A percentile compares a stretch with the other conserved stretches of the same genome.
These are phyloP conservation scores for Oreochromis aureus DNA, from an alignment of 2,113 vertebrate genomes.

Conservation along the genomic window DNA sequence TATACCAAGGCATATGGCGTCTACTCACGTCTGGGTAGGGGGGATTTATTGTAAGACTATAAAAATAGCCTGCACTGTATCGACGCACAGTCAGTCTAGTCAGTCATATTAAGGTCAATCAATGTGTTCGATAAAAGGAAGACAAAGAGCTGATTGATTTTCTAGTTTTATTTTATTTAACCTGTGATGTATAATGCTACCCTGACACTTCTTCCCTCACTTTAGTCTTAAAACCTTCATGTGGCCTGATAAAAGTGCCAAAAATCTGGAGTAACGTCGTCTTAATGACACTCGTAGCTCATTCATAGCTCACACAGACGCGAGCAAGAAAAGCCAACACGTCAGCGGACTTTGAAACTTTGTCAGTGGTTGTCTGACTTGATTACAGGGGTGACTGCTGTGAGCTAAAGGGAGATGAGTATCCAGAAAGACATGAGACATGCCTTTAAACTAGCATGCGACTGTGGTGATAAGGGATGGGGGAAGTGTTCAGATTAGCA, in stretches of 20 bases:
- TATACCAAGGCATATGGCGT: not conserved
- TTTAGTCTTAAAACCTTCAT: not conserved
- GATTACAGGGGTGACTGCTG: not conserved
- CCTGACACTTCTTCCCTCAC: not conserved
- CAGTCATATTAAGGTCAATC: not conserved
- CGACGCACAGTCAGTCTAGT: not conserved
- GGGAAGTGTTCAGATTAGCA: not conserved
- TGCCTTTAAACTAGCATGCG: not conserved
- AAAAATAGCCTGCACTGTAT: not conserved
- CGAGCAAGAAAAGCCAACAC: not conserved
- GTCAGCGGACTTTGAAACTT: not conserved
- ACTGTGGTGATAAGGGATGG: not conserved
- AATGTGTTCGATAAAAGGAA: not conserved
- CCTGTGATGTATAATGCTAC: not conserved
- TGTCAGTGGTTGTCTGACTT: not conserved
- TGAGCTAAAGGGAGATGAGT: not conserved
- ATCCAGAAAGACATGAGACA: not conserved
- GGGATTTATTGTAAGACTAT: not conserved
- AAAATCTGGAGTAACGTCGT: not conserved
- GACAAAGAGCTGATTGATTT: not conserved
- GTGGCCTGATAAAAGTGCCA: not conserved
- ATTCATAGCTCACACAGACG: not conserved
- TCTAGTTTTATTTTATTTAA: not conserved
- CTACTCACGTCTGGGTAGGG: not conserved
- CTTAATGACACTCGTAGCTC: not conserved